Percentiles rank a stretch among this genome's conserved stretches.
Conservation (phyloP, 2,113 vertebrate species). For the Crypturellus undulatus region DNA sequence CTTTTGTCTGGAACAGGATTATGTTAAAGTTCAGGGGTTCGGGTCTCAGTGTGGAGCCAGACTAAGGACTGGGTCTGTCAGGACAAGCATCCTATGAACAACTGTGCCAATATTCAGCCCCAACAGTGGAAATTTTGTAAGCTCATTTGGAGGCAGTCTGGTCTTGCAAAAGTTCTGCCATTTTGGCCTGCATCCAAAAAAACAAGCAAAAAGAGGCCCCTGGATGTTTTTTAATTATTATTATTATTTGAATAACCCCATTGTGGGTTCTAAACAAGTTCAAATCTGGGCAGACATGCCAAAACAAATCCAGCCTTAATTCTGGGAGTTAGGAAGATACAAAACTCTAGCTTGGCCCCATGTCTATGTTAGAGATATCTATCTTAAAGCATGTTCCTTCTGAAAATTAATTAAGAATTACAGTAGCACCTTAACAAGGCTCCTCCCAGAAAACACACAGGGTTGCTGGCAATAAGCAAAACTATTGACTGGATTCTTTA, state of each 20-base stretch:
- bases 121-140: neutral
- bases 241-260: slow-evolving; percentile 4
- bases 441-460: neutral
- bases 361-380: neutral
- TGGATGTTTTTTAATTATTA: neutral
- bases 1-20: neutral
- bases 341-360: neutral
- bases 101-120: neutral
- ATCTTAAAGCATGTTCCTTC: neutral
- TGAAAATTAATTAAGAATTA: neutral
- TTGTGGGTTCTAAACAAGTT: slow-evolving; percentile 13
- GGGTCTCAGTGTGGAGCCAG: neutral
- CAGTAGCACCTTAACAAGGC: neutral
- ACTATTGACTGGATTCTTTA: neutral
- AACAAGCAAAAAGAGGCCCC: neutral
- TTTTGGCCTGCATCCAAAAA: slow-evolving; percentile 31
- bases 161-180: slow-evolving; percentile 23
- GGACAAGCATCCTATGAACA: neutral
- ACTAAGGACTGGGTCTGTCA: neutral
- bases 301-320: neutral
- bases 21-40: neutral
- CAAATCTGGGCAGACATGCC: neutral
- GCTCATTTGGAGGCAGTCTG: slow-evolving; percentile 12
- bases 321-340: neutral
- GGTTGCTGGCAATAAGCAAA: neutral